Percentiles rank a stretch among this genome's conserved stretches.
phyloP scores from a whole-genome alignment of 53 echinoderm and acorn worm species.

The Apostichopus leukothele region DNA sequence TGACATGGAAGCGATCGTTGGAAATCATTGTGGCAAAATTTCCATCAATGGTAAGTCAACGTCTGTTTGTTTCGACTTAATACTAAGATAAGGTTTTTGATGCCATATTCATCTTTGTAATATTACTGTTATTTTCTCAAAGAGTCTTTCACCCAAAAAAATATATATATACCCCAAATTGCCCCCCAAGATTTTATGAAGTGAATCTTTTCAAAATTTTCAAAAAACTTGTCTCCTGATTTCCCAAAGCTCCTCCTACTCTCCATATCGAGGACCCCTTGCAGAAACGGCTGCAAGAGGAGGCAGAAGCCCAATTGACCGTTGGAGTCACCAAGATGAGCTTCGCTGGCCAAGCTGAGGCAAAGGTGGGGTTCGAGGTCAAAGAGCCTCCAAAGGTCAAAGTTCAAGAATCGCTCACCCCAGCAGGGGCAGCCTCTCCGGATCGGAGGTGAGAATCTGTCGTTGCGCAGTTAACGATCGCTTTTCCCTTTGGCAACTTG shows the following conservation, averaged over 20 bases:
- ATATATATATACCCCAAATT: too few relatives aligned
- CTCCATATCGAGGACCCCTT: constrained; percentile 11
- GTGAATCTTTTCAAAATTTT: too few relatives aligned
- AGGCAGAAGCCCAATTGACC: constrained; percentile 40
- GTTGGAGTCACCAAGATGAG: constrained; percentile 62
- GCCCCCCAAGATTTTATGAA: too few relatives aligned
- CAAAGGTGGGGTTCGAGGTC: constrained; percentile 71
- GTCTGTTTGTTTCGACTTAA: too few relatives aligned
- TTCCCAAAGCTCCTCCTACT: neutral
- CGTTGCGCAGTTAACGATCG: neutral
- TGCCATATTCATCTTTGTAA: too few relatives aligned
- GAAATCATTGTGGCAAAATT: too few relatives aligned
- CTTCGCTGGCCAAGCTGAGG: constrained; percentile 63
- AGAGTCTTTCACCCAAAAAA: too few relatives aligned
- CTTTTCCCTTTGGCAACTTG: too few relatives aligned
- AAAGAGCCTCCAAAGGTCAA: constrained; percentile 55
- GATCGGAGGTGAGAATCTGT: constrained; percentile 32
- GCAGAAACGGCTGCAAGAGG: constrained; percentile 33
- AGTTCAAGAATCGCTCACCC: constrained; percentile 8
- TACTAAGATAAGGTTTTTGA: too few relatives aligned
- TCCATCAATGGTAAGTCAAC: too few relatives aligned
- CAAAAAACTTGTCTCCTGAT: neutral
- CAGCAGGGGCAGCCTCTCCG: constrained; percentile 20
- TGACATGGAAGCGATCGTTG: too few relatives aligned
- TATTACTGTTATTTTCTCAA: too few relatives aligned